Evolutionary conservation across 2,113 vertebrate species (phyloP).

Genomic region (Entomyzon cyanotis): DNA sequence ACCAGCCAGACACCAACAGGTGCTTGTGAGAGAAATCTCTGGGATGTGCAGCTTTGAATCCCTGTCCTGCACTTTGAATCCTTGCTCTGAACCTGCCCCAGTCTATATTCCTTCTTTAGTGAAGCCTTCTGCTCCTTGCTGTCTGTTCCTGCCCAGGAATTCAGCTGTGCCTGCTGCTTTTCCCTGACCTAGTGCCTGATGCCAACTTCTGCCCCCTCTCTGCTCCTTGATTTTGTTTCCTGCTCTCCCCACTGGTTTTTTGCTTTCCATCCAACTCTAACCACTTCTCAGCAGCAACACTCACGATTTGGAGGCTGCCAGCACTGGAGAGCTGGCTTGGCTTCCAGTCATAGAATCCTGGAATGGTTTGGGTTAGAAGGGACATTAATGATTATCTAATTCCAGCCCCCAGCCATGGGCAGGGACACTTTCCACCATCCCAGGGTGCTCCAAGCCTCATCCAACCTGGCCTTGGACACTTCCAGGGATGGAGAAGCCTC

Average conservation of each 20-base stretch:
- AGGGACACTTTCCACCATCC: not conserved
- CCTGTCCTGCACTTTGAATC: not conserved
- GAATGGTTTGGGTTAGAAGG: not conserved
- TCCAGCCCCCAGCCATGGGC: not conserved
- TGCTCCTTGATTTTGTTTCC: not conserved
- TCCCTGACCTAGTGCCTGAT: accelerated
- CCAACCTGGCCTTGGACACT: not conserved
- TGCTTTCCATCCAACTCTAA: not conserved
- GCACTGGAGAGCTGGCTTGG: not conserved
- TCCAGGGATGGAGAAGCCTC: not conserved
- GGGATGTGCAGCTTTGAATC: not conserved
- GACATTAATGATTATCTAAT: not conserved
- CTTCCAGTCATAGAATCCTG: not conserved
- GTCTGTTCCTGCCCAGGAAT: not conserved
- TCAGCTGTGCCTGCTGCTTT: not conserved
- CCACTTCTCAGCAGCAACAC: not conserved
- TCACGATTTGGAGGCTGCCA: not conserved
- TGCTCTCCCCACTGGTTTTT: not conserved
- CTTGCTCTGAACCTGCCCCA: not conserved
- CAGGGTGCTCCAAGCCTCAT: accelerated
- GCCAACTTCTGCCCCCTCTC: not conserved
- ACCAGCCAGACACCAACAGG: not conserved
- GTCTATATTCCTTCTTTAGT: not conserved
- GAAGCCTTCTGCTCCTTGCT: not conserved
- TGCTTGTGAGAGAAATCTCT: not conserved